phyloP scores from a whole-genome alignment of 1,140 invertebrate genomes.

The Aphelenchoides besseyi region DNA sequence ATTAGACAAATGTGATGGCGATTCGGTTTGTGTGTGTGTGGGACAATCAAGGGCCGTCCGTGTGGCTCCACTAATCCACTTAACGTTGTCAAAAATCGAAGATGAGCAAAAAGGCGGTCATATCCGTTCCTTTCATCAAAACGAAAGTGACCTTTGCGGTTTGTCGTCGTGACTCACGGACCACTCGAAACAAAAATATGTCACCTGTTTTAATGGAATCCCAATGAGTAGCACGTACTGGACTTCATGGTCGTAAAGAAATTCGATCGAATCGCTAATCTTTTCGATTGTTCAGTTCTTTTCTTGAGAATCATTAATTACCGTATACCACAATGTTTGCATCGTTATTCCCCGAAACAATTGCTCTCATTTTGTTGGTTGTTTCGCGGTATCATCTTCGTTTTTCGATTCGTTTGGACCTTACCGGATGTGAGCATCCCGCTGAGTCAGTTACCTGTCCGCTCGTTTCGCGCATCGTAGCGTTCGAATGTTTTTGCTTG shows the following conservation, averaged over 20 bases:
- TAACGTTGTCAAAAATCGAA: neutral
- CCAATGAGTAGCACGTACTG: neutral
- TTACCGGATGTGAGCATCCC: neutral
- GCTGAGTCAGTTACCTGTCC: neutral
- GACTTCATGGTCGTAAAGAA: neutral
- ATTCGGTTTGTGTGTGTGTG: neutral
- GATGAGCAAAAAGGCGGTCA: neutral
- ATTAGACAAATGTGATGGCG: no score
- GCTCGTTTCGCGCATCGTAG: neutral
- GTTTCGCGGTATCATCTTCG: neutral
- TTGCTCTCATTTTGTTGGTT: neutral
- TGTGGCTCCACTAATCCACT: neutral
- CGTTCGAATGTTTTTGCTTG: conserved; percentile 1
- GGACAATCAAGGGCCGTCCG: neutral
- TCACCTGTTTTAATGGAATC: conserved; percentile 3
- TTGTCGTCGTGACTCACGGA: neutral
- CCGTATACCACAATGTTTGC: neutral
- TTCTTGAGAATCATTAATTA: no score
- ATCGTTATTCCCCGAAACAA: neutral
- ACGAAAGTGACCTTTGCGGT: neutral
- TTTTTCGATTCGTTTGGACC: neutral
- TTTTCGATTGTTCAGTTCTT: no score
- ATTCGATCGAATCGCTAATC: no score
- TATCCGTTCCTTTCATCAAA: neutral
- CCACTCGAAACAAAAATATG: neutral